Evolutionary conservation across 2,797 vertebrate species (phyloP).

Genomic region (Oreonectes daqikongensis): DNA sequence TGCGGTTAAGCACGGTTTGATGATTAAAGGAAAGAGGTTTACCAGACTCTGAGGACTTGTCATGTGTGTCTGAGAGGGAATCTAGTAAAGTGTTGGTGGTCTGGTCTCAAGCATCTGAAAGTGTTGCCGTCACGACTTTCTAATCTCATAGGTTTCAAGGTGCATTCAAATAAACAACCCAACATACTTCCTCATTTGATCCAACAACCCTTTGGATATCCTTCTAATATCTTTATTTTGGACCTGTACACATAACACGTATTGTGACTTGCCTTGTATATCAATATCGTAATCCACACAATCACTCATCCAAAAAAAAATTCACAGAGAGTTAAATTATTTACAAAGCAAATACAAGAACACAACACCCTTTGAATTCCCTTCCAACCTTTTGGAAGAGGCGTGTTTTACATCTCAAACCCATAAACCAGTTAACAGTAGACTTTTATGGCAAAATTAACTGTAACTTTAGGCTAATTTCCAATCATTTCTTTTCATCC

Average conservation of each 20-base stretch:
- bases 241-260: too few species aligned
- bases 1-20: constrained; percentile 53
- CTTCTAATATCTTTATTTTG: not conserved
- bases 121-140: not conserved
- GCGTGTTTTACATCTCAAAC: constrained; percentile 23
- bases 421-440: constrained; percentile 36
- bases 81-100: constrained; percentile 58
- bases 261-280: not conserved
- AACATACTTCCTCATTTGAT: not conserved
- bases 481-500: constrained; percentile 35
- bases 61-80: constrained; percentile 46
- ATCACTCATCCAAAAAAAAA: constrained; percentile 34
- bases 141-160: constrained; percentile 17
- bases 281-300: constrained; percentile 2
- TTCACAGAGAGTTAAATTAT: constrained; percentile 45
- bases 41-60: constrained; percentile 45
- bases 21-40: constrained; percentile 56
- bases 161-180: not conserved
- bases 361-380: constrained; percentile 27
- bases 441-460: constrained; percentile 35
- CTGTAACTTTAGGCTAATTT: constrained; percentile 45
- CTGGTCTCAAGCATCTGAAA: constrained; percentile 45
- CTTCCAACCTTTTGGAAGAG: constrained; percentile 24
- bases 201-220: not conserved
- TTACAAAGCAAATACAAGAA: constrained; percentile 52